Evolutionary conservation across 2,888 invertebrate genomes (phyloP).

Genomic region (Pseudeuparius sepicola): DNA sequence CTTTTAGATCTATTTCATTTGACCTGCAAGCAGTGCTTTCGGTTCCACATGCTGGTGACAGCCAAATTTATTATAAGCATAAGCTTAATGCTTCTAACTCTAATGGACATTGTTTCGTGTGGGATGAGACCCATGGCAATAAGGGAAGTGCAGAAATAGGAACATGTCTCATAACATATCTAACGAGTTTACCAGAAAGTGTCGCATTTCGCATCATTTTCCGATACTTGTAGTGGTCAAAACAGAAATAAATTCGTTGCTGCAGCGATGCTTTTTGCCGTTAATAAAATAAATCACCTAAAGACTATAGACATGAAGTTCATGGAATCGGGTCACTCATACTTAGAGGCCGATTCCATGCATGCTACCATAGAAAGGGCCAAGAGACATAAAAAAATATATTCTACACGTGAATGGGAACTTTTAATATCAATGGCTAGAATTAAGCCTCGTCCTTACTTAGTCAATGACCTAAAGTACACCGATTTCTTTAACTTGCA

Average conservation of each 20-base stretch:
- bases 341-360: slow-evolving; percentile 17
- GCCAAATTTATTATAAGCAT: slow-evolving; percentile 8
- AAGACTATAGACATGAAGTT: slow-evolving; percentile 23
- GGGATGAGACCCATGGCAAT: slow-evolving; percentile 11
- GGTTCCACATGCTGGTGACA: slow-evolving; percentile 7
- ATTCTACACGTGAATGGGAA: too few relatives aligned
- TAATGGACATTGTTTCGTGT: slow-evolving; percentile 8
- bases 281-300: slow-evolving; percentile 18
- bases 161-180: slow-evolving; percentile 20
- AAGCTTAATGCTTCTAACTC: slow-evolving; percentile 5
- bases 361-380: slow-evolving; percentile 17
- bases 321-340: slow-evolving; percentile 23
- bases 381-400: too few relatives aligned
- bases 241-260: slow-evolving; percentile 16
- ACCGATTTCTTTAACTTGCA: too few relatives aligned
- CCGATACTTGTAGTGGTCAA: slow-evolving; percentile 17
- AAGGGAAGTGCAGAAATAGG: slow-evolving; percentile 9
- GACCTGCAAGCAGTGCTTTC: too few relatives aligned
- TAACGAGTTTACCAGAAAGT: slow-evolving; percentile 18
- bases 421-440: too few relatives aligned
- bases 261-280: slow-evolving; percentile 20
- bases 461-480: too few relatives aligned
- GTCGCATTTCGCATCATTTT: slow-evolving; percentile 17
- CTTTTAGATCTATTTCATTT: slow-evolving; percentile 6
- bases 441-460: too few relatives aligned